Base-by-base conservation (phyloP, 1,140 invertebrate genomes). In the Ceratitis capitata region DNA sequence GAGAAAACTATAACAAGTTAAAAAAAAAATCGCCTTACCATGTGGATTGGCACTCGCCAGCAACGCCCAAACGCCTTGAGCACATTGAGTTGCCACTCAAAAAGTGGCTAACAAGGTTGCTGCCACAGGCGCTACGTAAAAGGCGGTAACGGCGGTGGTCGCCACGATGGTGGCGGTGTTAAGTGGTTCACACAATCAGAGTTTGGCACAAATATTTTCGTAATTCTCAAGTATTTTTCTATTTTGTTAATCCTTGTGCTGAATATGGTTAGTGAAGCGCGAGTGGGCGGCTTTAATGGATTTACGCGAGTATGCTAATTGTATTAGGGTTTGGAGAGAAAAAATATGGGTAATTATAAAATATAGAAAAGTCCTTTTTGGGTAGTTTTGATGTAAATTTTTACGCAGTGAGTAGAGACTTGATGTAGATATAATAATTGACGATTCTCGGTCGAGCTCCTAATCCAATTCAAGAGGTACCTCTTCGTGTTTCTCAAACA, bases 61-160 rank as follows among this genome's bases (percentile, higher is more conserved):
- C n/a, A n/a, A n/a, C n/a, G n/a, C n/a, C 23, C 56, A n/a, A 61
- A 61, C 26, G 56, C 56, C 69, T 23, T 42, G 19, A 78, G 6
- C 69, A 39, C 39, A 19, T 56, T 78, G 39, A 78, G 69, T 78
- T 78, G 69, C 69, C 69, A 78, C 69, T 78, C 69, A 78, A 78
- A 78, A 45, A 42, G 69, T 42, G 69, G 9, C 39, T 78, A 78
- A 78, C 69, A 78, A 78, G 69, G 35, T 78, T 78, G 69, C 19
- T 78, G 69, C 32, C n/a, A 19, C 69, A 23, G n/a, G 69, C 69
- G n/a, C n/a, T n/a, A 16, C n/a, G 39, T 23, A 78, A 42, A 78
- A 78, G 6, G 19, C 69, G n/a, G n/a, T n/a, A 39, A 2, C 69
- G n/a, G n/a, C 39, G 69, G 2, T 56, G n/a, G 51, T 14, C 19